Evolutionary conservation across 1,140 invertebrate genomes (phyloP), one percentile per base, ranked within the genome.

Genomic region (Zaprionus davidi): DNA sequence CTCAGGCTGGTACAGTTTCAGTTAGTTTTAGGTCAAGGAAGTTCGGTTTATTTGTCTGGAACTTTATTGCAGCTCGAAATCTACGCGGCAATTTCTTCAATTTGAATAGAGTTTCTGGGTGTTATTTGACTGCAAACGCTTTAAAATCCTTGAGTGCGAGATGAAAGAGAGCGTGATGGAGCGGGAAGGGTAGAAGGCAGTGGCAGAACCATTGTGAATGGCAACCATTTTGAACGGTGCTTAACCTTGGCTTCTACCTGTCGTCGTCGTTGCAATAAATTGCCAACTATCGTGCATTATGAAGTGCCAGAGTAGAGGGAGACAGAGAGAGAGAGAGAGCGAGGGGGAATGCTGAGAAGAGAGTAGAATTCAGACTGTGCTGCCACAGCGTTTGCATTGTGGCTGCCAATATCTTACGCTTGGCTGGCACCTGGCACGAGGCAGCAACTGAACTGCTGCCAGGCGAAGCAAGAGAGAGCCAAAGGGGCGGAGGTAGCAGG

Each of bases 371-470:
- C 28, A 15, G 31, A 11, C 56, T 12, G 57, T 22, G 28, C 49
- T 46, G 49, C 31, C 64, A 69, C 36, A 66, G 65, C 65, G 57
- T 44, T 57, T 76, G 73, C 73, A 71, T 63, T 78, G 76, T 60
- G 65, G 71, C 64, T 78, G 59, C 64, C 76, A 78, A 78, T 78
- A 78, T 75, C 76, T 75, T 78, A 73, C 71, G 71, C 76, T 69
- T 78, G 76, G 65, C 53, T 76, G 36, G 15, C 41, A 68, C n/a
- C 57, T 31, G 46, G 46, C 49, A 55, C 9, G 26, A 60, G 67
- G n/a, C 57, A 69, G 15, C 36, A 51, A 24, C 64, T 49, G 41
- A n/a, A 44, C 4, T 15, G 34, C 34, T 71, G 70, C 62, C 46
- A 62, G 60, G 34, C 13, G n/a, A 26, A 46, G 38, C 20, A 17